These are phyloP conservation scores for Onychorhynchus coronatus DNA, from an alignment of 2,113 vertebrate genomes.

Conservation along the genomic window DNA sequence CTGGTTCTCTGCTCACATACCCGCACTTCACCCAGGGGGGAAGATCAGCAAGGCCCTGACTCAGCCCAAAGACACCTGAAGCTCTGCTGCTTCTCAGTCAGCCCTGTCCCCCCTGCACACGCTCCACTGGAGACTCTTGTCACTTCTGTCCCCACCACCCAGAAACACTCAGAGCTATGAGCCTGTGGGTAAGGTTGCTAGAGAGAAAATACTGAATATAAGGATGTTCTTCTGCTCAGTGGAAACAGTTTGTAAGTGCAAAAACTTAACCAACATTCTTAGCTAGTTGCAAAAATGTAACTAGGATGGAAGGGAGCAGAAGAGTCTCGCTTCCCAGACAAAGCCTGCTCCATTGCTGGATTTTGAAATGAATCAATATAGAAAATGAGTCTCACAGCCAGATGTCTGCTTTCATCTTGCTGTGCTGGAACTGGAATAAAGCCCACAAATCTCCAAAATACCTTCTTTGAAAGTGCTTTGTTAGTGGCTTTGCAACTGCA, in stretches of 20 bases:
- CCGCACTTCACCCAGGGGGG: fast-evolving
- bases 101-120: not conserved
- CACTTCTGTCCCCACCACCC: not conserved
- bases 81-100: not conserved
- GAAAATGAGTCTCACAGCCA: not conserved
- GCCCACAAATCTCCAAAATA: constrained; percentile 42
- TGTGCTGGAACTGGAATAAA: constrained; percentile 36
- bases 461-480: constrained; percentile 42
- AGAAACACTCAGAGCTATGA: not conserved
- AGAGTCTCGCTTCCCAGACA: not conserved
- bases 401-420: constrained; percentile 52
- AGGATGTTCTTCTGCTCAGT: not conserved
- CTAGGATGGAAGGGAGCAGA: not conserved
- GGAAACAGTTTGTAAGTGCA: not conserved
- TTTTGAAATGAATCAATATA: constrained; percentile 18
- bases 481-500: not conserved
- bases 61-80: not conserved
- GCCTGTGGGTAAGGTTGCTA: not conserved
- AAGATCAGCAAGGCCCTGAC: not conserved
- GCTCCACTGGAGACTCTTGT: not conserved
- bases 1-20: not conserved
- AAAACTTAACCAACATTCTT: not conserved
- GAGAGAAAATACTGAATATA: not conserved
- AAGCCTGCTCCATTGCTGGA: not conserved
- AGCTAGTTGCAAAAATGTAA: fast-evolving